phyloP scores from a whole-genome alignment of 2,113 vertebrate species.

The Apteryx mantelli region DNA sequence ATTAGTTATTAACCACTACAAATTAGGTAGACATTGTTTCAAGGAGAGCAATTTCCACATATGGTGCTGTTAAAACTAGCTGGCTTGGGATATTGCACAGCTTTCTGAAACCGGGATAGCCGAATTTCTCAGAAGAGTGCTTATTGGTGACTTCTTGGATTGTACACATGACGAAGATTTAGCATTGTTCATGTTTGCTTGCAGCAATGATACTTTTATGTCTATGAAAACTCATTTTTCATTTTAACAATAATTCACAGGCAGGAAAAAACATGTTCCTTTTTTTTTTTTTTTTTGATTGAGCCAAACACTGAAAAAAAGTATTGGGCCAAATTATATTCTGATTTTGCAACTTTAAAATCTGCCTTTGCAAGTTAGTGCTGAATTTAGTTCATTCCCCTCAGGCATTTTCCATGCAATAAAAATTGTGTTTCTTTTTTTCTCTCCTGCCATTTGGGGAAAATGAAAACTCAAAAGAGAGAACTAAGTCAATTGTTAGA shows the following conservation, averaged over 20 bases:
- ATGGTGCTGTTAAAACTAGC: background rate
- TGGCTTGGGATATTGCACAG: background rate
- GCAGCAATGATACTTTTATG: slow-evolving; percentile 53
- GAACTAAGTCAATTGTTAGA: background rate
- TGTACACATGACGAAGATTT: slow-evolving; percentile 22
- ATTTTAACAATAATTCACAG: slow-evolving; percentile 43
- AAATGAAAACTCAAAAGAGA: background rate
- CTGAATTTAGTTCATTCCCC: slow-evolving; percentile 44
- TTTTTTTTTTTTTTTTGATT: background rate
- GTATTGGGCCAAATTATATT: slow-evolving; percentile 54
- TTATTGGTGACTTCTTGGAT: slow-evolving; percentile 28
- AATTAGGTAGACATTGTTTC: slow-evolving; percentile 52
- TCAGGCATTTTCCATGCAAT: slow-evolving; percentile 34
- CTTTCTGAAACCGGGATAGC: background rate
- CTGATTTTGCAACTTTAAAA: slow-evolving; percentile 63
- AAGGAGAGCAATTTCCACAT: slow-evolving; percentile 43
- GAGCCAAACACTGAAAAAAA: slow-evolving; percentile 44
- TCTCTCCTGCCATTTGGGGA: background rate
- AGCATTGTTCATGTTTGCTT: slow-evolving; percentile 52
- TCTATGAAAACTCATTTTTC: slow-evolving; percentile 57
- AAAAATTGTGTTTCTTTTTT: background rate
- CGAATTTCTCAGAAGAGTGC: background rate
- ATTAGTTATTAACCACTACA: slow-evolving; percentile 55
- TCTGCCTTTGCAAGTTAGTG: slow-evolving; percentile 45
- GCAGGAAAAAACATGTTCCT: slow-evolving; percentile 50